These are phyloP conservation scores for Grammomys dolichurus DNA, from an alignment of 2,113 vertebrate species.

Conservation along the genomic window DNA sequence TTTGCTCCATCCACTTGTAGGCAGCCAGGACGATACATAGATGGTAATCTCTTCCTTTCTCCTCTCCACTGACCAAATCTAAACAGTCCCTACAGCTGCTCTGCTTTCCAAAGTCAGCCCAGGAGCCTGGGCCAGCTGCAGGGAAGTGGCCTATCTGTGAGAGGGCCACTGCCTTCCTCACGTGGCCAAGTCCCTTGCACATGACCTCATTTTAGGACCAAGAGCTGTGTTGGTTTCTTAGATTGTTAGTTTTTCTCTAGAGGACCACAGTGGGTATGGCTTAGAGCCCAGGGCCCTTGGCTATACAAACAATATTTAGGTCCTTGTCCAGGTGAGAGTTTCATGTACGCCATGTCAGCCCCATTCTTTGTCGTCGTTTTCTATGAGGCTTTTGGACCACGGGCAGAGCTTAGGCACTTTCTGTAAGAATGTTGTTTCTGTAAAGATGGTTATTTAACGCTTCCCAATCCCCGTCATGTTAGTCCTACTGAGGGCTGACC, in stretches of 20 bases:
- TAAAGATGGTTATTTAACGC: slow-evolving; percentile 49
- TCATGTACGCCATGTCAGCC: neutral
- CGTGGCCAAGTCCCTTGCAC: neutral
- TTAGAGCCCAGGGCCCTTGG: neutral
- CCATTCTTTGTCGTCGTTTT: slow-evolving; percentile 66
- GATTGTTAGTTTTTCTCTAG: slow-evolving; percentile 59
- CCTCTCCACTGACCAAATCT: slow-evolving; percentile 66
- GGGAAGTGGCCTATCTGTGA: neutral
- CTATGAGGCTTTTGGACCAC: slow-evolving; percentile 71
- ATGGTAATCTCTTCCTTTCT: neutral
- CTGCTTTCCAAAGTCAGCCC: slow-evolving; percentile 77
- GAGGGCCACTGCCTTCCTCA: slow-evolving; percentile 53
- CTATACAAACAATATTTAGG: slow-evolving; percentile 28
- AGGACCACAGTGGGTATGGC: slow-evolving; percentile 44
- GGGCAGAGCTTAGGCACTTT: slow-evolving; percentile 78
- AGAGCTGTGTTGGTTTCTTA: slow-evolving; percentile 71
- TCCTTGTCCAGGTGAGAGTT: slow-evolving; percentile 39
- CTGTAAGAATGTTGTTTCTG: slow-evolving; percentile 67
- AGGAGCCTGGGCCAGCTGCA: slow-evolving; percentile 28
- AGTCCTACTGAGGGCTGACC: slow-evolving; percentile 25
- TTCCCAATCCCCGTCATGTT: neutral
- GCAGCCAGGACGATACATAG: neutral
- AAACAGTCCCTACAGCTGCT: slow-evolving; percentile 65
- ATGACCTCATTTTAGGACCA: slow-evolving; percentile 78
- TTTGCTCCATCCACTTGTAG: neutral